Conservation (phyloP, 1,140 invertebrate genomes). For the Heliconius congener region DNA sequence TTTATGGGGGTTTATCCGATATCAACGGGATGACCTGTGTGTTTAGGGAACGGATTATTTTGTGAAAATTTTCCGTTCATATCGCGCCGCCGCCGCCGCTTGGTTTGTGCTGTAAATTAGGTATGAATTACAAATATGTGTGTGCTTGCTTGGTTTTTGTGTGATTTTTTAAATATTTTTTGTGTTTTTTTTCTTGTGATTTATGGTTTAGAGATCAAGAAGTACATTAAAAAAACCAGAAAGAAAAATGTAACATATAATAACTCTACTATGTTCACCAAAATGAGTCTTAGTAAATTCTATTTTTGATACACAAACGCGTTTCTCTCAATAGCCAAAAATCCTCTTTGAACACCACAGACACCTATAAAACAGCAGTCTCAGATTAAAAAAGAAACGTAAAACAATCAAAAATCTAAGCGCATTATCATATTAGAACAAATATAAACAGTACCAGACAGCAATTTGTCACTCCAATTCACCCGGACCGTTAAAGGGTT, state of each 20-base stretch:
- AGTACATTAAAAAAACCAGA: not conserved
- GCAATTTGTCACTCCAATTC: conserved; percentile 71
- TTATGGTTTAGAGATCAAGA: not conserved
- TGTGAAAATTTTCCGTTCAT: conserved; percentile 66
- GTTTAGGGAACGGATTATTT: conserved; percentile 72
- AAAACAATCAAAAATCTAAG: conserved; percentile 7
- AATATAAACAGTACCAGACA: conserved; percentile 58
- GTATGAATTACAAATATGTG: conserved; percentile 43
- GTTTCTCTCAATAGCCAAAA: too few species aligned
- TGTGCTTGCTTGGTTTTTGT: conserved; percentile 23
- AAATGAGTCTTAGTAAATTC: too few species aligned
- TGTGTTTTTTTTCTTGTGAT: conserved; percentile 6
- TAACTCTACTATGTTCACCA: too few species aligned
- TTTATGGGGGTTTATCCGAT: conserved; percentile 67
- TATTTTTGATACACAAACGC: too few species aligned
- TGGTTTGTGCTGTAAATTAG: conserved; percentile 44
- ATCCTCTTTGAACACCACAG: not conserved
- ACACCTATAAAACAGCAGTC: not conserved
- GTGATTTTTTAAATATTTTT: not conserved
- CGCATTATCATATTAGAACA: conserved; percentile 33
- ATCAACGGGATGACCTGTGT: conserved; percentile 69
- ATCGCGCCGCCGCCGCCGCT: conserved; percentile 41
- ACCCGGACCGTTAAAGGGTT: conserved; percentile 65
- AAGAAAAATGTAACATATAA: too few species aligned
- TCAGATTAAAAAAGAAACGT: too few species aligned